Percentiles rank a stretch among this genome's conserved stretches.
Conservation (phyloP, 1,140 invertebrate genomes). For the Magallana angulata region DNA sequence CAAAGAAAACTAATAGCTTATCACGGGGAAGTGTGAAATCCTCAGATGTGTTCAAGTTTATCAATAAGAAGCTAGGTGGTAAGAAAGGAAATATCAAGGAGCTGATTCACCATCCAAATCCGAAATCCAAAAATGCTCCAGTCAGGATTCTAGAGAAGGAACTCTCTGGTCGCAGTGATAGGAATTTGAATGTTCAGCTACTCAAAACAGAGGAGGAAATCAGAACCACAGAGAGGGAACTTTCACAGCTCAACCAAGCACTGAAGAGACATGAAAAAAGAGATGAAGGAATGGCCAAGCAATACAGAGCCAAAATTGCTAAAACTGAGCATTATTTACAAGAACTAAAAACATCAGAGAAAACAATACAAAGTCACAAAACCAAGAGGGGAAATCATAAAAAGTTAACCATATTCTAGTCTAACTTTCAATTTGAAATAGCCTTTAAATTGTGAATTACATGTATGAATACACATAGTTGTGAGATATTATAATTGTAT, state of each 20-base stretch:
- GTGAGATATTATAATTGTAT: too few species aligned
- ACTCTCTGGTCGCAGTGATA: not conserved
- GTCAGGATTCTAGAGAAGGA: not conserved
- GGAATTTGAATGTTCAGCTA: constrained; percentile 10
- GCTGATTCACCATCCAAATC: not conserved
- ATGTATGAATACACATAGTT: too few species aligned
- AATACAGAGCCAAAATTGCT: constrained; percentile 82
- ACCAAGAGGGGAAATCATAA: constrained; percentile 85
- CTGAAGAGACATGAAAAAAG: constrained; percentile 62
- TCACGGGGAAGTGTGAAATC: constrained; percentile 77
- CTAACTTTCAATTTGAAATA: too few species aligned
- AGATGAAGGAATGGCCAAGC: constrained; percentile 81
- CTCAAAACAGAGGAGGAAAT: constrained; percentile 28
- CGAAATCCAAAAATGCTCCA: constrained; percentile 22
- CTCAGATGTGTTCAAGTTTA: constrained; percentile 88
- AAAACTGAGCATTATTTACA: constrained; percentile 84
- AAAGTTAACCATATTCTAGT: constrained; percentile 86
- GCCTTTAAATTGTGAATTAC: too few species aligned
- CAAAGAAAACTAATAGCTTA: constrained; percentile 84
- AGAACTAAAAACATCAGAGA: constrained; percentile 83
- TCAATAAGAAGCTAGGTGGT: constrained; percentile 85
- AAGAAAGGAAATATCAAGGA: constrained; percentile 76
- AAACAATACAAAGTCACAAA: constrained; percentile 85
- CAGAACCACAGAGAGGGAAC: not conserved
- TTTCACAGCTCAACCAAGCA: not conserved